Conservation (phyloP, 37 sponge, comb jelly and placozoan genomes). For the Agelas oroides region DNA sequence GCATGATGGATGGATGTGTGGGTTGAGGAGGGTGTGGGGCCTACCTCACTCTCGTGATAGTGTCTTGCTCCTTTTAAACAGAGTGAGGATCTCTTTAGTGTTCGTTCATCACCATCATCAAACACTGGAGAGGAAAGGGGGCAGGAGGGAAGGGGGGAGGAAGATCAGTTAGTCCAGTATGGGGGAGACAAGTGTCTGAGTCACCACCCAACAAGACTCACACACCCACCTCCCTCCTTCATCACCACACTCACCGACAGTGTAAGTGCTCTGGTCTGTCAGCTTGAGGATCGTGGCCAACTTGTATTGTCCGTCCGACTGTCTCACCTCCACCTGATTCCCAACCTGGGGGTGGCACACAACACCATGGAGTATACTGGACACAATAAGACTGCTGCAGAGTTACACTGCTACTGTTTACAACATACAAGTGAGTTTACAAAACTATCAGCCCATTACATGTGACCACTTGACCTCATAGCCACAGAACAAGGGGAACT, state of each 20-base stretch:
- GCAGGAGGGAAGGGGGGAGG: background rate
- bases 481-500: too few relatives aligned
- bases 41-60: conserved; percentile 88
- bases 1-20: background rate
- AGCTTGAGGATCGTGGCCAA: conserved; percentile 75
- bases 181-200: background rate
- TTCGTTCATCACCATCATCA: conserved; percentile 94
- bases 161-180: background rate
- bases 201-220: too few relatives aligned
- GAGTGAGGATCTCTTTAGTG: conserved; percentile 82
- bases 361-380: background rate
- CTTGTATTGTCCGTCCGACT: conserved; percentile 64
- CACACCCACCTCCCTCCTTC: too few relatives aligned
- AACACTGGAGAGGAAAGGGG: conserved; percentile 66
- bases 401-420: too few relatives aligned
- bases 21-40: background rate
- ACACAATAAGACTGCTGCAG: too few relatives aligned
- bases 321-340: conserved; percentile 75
- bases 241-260: conserved; percentile 85
- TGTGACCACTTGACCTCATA: too few relatives aligned
- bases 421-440: too few relatives aligned
- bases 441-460: too few relatives aligned
- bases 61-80: conserved; percentile 91
- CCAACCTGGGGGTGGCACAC: conserved; percentile 47
- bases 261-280: conserved; percentile 89